These are phyloP conservation scores for Rallus limicola DNA, from an alignment of 2,113 vertebrate species.

Conservation along the genomic window DNA sequence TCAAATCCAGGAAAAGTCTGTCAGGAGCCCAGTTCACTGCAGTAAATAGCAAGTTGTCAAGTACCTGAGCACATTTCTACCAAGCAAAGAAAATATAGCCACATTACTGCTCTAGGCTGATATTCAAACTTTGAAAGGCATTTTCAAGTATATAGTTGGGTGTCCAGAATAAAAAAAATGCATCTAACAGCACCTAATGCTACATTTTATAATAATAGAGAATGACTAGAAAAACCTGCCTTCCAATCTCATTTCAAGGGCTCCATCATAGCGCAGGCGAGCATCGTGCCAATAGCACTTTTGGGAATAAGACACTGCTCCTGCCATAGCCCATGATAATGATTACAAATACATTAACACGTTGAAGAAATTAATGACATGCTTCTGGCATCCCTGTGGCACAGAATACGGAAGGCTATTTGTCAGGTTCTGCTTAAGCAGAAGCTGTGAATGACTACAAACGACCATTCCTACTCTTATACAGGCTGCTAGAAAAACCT, in stretches of 20 bases:
- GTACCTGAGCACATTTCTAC: not conserved
- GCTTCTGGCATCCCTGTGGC: not conserved
- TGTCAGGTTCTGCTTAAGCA: not conserved
- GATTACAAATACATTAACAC: not conserved
- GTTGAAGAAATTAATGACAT: not conserved
- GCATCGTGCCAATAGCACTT: not conserved
- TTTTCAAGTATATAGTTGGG: not conserved
- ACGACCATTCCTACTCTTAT: not conserved
- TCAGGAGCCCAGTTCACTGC: not conserved
- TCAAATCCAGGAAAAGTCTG: not conserved
- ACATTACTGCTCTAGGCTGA: not conserved
- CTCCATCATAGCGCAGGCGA: not conserved
- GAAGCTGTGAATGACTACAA: not conserved
- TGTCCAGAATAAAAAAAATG: not conserved
- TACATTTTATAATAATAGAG: not conserved
- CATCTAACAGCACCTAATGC: not conserved
- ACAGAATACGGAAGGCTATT: not conserved
- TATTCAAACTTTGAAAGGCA: not conserved
- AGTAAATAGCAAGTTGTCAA: not conserved
- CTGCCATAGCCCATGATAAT: not conserved
- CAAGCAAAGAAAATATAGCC: not conserved
- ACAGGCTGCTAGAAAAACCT: not conserved
- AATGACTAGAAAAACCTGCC: not conserved
- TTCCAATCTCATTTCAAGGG: not conserved
- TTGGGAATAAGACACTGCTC: not conserved